phyloP scores from a whole-genome alignment of 2,888 invertebrate genomes.

The Hybos culiciformis region DNA sequence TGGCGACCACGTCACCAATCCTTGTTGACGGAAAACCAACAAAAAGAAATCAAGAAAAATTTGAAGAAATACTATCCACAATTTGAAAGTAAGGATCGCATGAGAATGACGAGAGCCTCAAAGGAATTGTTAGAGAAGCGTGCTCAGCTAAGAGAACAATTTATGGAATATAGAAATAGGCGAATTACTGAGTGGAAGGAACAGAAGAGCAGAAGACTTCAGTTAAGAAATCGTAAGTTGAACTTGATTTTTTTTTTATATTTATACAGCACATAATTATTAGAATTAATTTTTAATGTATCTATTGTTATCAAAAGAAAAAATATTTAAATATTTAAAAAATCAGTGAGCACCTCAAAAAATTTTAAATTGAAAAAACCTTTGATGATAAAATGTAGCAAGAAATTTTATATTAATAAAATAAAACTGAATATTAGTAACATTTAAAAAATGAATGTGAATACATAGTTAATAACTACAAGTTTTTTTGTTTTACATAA shows the following conservation, averaged over 20 bases:
- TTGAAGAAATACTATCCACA: slow-evolving; percentile 92
- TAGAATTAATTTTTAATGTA: too few species aligned
- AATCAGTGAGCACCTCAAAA: too few species aligned
- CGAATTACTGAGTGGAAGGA: slow-evolving; percentile 60
- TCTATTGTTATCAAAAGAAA: too few species aligned
- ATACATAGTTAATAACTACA: too few species aligned
- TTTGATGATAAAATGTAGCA: too few species aligned
- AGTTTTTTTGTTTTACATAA: too few species aligned
- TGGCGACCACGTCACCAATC: slow-evolving; percentile 93
- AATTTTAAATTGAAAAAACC: not conserved
- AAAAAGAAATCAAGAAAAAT: slow-evolving; percentile 93
- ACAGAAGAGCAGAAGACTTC: slow-evolving; percentile 67
- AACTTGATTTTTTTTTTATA: slow-evolving; percentile 3
- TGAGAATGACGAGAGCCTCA: slow-evolving; percentile 81
- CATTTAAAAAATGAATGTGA: too few species aligned
- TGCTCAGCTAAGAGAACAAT: slow-evolving; percentile 72
- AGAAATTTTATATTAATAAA: too few species aligned
- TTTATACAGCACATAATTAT: too few species aligned
- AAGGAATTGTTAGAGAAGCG: slow-evolving; percentile 92
- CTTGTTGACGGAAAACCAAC: slow-evolving; percentile 66
- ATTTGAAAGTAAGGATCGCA: slow-evolving; percentile 93
- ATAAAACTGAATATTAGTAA: too few species aligned
- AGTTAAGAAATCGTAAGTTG: slow-evolving; percentile 78
- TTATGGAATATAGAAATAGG: slow-evolving; percentile 65
- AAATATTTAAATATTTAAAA: too few species aligned